Percentiles rank a stretch among this genome's conserved stretches.
phyloP scores from a whole-genome alignment of 2,888 invertebrate genomes.

The Eupithecia abbreviata region DNA sequence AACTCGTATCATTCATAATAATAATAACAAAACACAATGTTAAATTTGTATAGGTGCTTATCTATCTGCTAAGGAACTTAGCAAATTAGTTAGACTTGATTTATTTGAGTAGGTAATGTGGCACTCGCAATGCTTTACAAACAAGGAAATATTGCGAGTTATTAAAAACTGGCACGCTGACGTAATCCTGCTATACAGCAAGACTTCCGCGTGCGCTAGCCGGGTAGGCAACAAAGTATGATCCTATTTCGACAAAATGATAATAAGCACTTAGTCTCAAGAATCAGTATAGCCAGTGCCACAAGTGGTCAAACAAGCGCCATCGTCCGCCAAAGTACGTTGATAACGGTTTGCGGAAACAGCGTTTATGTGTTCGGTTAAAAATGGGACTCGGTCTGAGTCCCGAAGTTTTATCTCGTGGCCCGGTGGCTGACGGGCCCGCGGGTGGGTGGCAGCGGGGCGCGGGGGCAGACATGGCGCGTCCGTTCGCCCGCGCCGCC shows the following conservation, averaged over 20 bases:
- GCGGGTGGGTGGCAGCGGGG: constrained; percentile 51
- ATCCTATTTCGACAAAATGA: constrained; percentile 45
- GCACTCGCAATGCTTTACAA: constrained; percentile 63
- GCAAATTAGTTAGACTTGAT: constrained; percentile 44
- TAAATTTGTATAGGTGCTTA: not conserved
- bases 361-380: constrained; percentile 67
- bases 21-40: constrained; percentile 14
- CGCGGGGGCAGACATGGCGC: constrained; percentile 64
- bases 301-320: constrained; percentile 51
- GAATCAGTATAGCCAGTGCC: constrained; percentile 39
- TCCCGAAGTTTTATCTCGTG: constrained; percentile 81
- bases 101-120: constrained; percentile 54
- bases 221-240: constrained; percentile 54
- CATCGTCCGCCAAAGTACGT: constrained; percentile 55
- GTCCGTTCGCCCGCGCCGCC: constrained; percentile 80
- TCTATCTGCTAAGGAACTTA: constrained; percentile 34
- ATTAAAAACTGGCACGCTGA: constrained; percentile 81
- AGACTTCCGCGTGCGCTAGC: constrained; percentile 79
- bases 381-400: constrained; percentile 78
- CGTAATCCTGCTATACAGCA: constrained; percentile 72
- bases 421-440: constrained; percentile 58
- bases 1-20: constrained; percentile 24
- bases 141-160: constrained; percentile 80
- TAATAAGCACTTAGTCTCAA: constrained; percentile 23
- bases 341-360: constrained; percentile 76